These are phyloP conservation scores for Anadara kagoshimensis DNA, from an alignment of 1,140 invertebrate genomes.

Conservation along the genomic window DNA sequence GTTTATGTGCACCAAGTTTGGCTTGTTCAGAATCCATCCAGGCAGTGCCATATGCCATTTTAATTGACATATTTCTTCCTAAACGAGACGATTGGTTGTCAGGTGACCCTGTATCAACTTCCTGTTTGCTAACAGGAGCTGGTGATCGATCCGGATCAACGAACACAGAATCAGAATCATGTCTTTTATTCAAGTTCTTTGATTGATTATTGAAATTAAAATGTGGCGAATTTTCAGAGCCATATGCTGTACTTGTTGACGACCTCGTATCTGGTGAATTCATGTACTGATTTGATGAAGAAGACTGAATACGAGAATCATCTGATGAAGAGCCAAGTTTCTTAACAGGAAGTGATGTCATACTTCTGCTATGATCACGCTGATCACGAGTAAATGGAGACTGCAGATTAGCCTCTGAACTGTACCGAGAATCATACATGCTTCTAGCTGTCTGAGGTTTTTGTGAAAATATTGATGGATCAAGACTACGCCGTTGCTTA, in stretches of 20 bases:
- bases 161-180: constrained; percentile 49
- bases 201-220: background rate
- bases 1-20: constrained; percentile 38
- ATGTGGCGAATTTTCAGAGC: constrained; percentile 25
- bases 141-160: constrained; percentile 27
- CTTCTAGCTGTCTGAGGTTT: constrained; percentile 32
- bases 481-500: constrained; percentile 51
- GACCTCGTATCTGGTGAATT: constrained; percentile 37
- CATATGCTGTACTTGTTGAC: constrained; percentile 41
- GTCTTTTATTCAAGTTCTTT: constrained; percentile 10
- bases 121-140: background rate
- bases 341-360: constrained; percentile 19
- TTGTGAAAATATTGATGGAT: constrained; percentile 43
- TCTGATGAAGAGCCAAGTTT: constrained; percentile 23
- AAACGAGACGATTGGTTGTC: background rate
- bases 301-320: constrained; percentile 4
- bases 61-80: constrained; percentile 57
- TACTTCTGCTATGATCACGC: constrained; percentile 18
- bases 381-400: constrained; percentile 13
- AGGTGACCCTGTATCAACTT: background rate
- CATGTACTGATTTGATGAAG: constrained; percentile 27
- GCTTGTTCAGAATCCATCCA: constrained; percentile 45
- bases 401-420: constrained; percentile 46
- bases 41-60: constrained; percentile 62
- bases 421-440: constrained; percentile 42